Base-by-base conservation (phyloP, 2,113 vertebrate species). In the Paralichthys olivaceus region DNA sequence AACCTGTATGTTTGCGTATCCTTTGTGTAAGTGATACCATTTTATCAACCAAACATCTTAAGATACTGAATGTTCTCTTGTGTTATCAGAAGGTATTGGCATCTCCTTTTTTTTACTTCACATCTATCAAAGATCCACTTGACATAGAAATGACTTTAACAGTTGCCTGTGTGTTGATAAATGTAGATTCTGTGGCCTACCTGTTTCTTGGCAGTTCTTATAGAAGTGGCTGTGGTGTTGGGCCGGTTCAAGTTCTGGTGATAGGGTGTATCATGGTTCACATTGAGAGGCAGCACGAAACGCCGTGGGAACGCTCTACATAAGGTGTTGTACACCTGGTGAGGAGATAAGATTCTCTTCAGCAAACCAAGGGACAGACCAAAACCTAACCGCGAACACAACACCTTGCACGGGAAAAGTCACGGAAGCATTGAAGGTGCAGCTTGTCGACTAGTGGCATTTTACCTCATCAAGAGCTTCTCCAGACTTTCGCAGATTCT, bases 401-500 rank as follows among this genome's bases (percentile, higher is more conserved):
- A 19, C 45, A 14, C 29, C 32, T 22, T n/a, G n/a, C n/a, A n/a
- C n/a, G n/a, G n/a, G n/a, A 74, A 1, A 66, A 34, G 12, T 23
- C 28, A 34, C 2, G 32, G 32, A 34, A 34, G 7, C 14, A 5
- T 2, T 1, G 7, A 34, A 23, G 4, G 4, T 55, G 5, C 13
- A 70, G 32, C 17, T 15, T 22, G 22, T 22, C 23, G 54, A 20
- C 19, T 7, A 2, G 47, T 49, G 47, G 47, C 49, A 3, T 53
- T 53, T 69, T 19, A 96, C 97, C 95, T 96, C 93, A 84, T 97
- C 95, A 5, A 98, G 93, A 4, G 88, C 95, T 19, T 95, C 90
- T 29, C 96, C 96, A 1, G 93, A 91, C 88, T 94, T 95, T 53
- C 94, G 91, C 34, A 98, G 84, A 79, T 98, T 98, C 91, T 97